A percentile compares a stretch with the other conserved stretches of the same genome.
phyloP scores from a whole-genome alignment of 2,113 vertebrate genomes.

The rabbit (Oryctolagus cuniculus) region mOryCun1.1 NC_091436.1:25978001-25978500 shows the following conservation, averaged over 20 bases:
- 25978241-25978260: not conserved
- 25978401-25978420: not conserved
- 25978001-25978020: no score
- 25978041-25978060: not conserved
- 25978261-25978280: not conserved
- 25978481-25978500: not conserved
- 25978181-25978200: not conserved
- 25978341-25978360: slow-evolving; percentile 16
- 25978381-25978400: not conserved
- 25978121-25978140: not conserved
- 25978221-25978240: not conserved
- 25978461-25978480: not conserved
- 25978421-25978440: not conserved
- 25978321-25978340: not conserved
- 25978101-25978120: not conserved
- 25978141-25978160: not conserved
- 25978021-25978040: not conserved
- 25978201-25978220: not conserved
- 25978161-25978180: not conserved
- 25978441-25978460: not conserved
- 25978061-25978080: not conserved
- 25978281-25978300: slow-evolving; percentile 21
- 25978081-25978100: not conserved
- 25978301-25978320: not conserved
- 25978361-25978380: not conserved